Conservation (phyloP, 2,797 vertebrate genomes). For the Tragopan temminckii region DNA sequence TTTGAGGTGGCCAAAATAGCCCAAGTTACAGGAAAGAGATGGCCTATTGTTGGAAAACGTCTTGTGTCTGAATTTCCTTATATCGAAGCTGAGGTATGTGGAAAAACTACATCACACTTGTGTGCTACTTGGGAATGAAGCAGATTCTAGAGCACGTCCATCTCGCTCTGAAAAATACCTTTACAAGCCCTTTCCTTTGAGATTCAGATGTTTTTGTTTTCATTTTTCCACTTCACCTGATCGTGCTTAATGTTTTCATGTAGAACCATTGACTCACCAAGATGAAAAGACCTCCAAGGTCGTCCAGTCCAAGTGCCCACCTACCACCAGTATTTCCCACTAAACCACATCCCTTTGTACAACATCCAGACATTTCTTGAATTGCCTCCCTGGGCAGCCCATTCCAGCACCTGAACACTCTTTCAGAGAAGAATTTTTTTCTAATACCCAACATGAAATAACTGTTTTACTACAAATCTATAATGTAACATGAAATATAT, state of each 20-base stretch:
- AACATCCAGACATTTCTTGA: too few species aligned
- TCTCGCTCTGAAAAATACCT: neutral
- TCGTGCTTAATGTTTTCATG: neutral
- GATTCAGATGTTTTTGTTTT: neutral
- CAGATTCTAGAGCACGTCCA: neutral
- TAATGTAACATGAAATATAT: neutral
- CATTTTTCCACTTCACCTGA: neutral
- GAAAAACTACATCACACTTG: rapidly evolving
- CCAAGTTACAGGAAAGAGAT: slow-evolving; percentile 93
- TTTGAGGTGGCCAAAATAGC: slow-evolving; percentile 96
- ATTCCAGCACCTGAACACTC: too few species aligned
- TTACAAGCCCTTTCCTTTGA: neutral
- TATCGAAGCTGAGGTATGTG: slow-evolving; percentile 94
- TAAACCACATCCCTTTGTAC: too few species aligned
- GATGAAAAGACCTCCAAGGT: too few species aligned
- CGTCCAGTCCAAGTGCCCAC: too few species aligned
- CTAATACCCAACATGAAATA: too few species aligned
- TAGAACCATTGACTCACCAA: too few species aligned
- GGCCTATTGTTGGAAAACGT: slow-evolving; percentile 95
- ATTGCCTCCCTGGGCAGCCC: too few species aligned
- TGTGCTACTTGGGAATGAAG: neutral
- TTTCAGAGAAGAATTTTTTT: too few species aligned
- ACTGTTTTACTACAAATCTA: neutral
- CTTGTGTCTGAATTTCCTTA: slow-evolving; percentile 97
- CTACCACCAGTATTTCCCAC: too few species aligned